Evolutionary conservation across 2,888 invertebrate species (phyloP).

Genomic region (Lasioglossum pauxillum): DNA sequence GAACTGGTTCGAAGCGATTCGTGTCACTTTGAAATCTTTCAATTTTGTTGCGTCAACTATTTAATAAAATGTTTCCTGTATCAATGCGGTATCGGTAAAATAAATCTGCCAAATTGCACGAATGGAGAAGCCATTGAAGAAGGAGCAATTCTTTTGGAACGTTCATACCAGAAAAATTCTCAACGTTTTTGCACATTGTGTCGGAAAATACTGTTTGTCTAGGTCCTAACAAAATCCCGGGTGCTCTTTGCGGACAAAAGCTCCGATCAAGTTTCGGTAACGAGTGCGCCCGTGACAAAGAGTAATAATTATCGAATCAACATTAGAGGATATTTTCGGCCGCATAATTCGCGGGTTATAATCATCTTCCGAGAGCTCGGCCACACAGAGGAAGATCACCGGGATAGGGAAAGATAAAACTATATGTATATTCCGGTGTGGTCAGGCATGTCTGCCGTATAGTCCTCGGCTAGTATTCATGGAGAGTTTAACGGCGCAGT

Average conservation of each 20-base stretch:
- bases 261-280: background rate
- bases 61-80: background rate
- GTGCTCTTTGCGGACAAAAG: background rate
- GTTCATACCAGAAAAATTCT: background rate
- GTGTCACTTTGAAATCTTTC: too few relatives aligned
- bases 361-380: background rate
- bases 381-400: background rate
- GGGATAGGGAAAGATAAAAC: background rate
- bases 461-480: constrained; percentile 39
- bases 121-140: too few relatives aligned
- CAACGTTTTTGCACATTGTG: background rate
- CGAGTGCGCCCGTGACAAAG: background rate
- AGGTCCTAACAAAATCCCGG: background rate
- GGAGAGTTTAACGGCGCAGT: constrained; percentile 45
- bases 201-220: background rate
- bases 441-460: constrained; percentile 18
- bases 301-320: background rate
- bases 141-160: background rate
- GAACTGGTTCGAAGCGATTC: too few relatives aligned
- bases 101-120: too few relatives aligned
- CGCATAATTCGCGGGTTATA: background rate
- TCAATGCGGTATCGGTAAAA: too few relatives aligned
- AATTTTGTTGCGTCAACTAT: background rate
- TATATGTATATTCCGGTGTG: background rate
- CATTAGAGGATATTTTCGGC: background rate